Percentiles rank a stretch among this genome's conserved stretches.
These are phyloP conservation scores for Oryctes rhinoceros DNA, from an alignment of 1,140 invertebrate species.

Conservation along the genomic window DNA sequence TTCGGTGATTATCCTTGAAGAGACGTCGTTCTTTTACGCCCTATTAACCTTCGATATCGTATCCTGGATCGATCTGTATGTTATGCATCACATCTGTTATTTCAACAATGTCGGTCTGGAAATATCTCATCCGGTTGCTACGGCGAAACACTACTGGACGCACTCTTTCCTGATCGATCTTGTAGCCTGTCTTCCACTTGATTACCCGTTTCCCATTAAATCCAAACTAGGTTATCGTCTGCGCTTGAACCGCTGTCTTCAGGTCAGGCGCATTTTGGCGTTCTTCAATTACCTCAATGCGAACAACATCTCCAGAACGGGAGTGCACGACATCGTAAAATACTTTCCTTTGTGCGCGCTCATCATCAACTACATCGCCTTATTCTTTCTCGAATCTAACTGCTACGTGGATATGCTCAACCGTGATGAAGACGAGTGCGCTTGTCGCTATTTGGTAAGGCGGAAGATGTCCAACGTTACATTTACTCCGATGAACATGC, in stretches of 20 bases:
- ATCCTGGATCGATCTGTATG: slow-evolving; percentile 45
- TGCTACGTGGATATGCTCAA: neutral
- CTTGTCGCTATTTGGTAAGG: neutral
- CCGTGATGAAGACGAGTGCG: neutral
- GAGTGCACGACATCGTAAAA: neutral
- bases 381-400: neutral
- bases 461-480: slow-evolving; percentile 16
- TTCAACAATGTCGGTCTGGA: slow-evolving; percentile 47
- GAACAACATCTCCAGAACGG: neutral
- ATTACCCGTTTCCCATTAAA: neutral
- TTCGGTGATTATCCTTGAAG: neutral
- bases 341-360: slow-evolving; percentile 21
- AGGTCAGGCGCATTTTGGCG: slow-evolving; percentile 12
- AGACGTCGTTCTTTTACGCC: slow-evolving; percentile 33
- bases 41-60: slow-evolving; percentile 44
- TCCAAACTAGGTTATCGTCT: neutral
- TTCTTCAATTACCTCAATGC: slow-evolving; percentile 23
- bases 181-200: slow-evolving; percentile 29
- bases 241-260: slow-evolving; percentile 25
- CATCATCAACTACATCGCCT: neutral
- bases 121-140: slow-evolving; percentile 44
- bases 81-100: slow-evolving; percentile 47
- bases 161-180: slow-evolving; percentile 48
- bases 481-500: neutral
- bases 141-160: slow-evolving; percentile 46